Percentiles rank a stretch among this genome's conserved stretches.
These are phyloP conservation scores for Cynaeus angustus DNA, from an alignment of 2,888 invertebrate genomes.

Conservation along the genomic window DNA sequence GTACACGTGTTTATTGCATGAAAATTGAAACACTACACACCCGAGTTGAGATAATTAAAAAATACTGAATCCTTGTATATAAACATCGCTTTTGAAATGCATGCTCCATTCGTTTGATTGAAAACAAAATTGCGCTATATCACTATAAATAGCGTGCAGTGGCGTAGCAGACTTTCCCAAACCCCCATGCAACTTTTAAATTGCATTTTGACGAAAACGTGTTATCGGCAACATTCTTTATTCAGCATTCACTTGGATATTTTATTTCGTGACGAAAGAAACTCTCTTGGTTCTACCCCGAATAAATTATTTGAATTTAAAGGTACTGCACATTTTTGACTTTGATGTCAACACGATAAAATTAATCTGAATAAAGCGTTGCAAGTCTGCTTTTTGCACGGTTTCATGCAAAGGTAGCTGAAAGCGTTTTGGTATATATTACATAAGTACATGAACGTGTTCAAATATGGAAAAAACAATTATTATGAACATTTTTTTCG, in stretches of 20 bases:
- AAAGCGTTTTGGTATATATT: too few relatives aligned
- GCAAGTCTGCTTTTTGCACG: too few relatives aligned
- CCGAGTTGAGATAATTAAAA: constrained; percentile 3
- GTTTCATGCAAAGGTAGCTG: too few relatives aligned
- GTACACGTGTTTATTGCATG: background rate
- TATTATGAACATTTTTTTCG: too few relatives aligned
- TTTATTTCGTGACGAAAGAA: background rate
- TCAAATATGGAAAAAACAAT: too few relatives aligned
- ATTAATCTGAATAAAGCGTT: too few relatives aligned
- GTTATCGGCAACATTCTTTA: background rate
- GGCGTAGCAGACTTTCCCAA: background rate
- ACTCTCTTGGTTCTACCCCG: background rate
- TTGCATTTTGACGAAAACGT: background rate
- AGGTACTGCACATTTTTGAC: too few relatives aligned
- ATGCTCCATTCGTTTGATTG: constrained; percentile 34
- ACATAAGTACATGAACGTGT: too few relatives aligned
- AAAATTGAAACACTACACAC: too few relatives aligned
- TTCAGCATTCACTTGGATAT: background rate
- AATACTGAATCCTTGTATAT: constrained; percentile 13
- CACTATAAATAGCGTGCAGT: constrained; percentile 24
- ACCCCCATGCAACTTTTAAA: constrained; percentile 4
- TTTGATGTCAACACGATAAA: too few relatives aligned
- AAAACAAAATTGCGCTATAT: constrained; percentile 28
- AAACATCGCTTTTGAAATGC: constrained; percentile 30
- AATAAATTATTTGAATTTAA: too few relatives aligned